These are phyloP conservation scores for Junonia oenone DNA, from an alignment of 2,888 invertebrate species.

Conservation along the genomic window DNA sequence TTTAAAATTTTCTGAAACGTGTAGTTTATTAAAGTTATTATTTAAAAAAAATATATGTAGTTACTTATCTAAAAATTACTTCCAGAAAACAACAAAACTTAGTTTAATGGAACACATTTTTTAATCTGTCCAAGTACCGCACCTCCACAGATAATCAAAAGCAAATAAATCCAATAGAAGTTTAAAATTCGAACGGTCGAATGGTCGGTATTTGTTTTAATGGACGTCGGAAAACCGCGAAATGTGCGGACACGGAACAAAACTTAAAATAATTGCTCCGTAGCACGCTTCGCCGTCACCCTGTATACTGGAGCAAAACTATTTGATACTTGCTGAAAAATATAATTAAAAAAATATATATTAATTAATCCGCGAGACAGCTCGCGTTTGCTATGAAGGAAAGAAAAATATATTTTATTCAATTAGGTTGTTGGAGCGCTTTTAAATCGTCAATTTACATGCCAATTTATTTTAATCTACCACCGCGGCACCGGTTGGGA, in stretches of 20 bases:
- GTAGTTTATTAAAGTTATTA: too few relatives aligned
- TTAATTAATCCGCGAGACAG: not conserved
- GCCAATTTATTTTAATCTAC: too few relatives aligned
- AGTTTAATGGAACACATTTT: not conserved
- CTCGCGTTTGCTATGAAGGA: too few relatives aligned
- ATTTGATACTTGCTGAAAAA: conserved; percentile 22
- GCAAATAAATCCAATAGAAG: conserved; percentile 33
- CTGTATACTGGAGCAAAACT: not conserved
- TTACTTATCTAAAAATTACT: not conserved
- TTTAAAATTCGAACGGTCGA: conserved; percentile 38
- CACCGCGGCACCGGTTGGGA: too few relatives aligned
- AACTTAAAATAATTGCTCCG: conserved; percentile 78
- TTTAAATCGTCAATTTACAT: too few relatives aligned
- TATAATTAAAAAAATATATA: not conserved
- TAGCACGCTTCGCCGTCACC: conserved; percentile 54
- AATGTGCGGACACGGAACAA: conserved; percentile 72
- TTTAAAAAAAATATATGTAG: too few relatives aligned
- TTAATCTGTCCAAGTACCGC: not conserved
- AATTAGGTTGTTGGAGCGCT: too few relatives aligned
- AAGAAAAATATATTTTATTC: too few relatives aligned
- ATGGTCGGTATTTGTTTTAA: conserved; percentile 57
- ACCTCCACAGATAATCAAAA: conserved; percentile 26
- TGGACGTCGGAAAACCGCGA: conserved; percentile 68
- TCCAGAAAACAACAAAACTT: too few relatives aligned
- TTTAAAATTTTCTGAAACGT: too few relatives aligned